Evolutionary conservation across 2,888 invertebrate species (phyloP).

Genomic region (Leptinotarsa tumamoca): DNA sequence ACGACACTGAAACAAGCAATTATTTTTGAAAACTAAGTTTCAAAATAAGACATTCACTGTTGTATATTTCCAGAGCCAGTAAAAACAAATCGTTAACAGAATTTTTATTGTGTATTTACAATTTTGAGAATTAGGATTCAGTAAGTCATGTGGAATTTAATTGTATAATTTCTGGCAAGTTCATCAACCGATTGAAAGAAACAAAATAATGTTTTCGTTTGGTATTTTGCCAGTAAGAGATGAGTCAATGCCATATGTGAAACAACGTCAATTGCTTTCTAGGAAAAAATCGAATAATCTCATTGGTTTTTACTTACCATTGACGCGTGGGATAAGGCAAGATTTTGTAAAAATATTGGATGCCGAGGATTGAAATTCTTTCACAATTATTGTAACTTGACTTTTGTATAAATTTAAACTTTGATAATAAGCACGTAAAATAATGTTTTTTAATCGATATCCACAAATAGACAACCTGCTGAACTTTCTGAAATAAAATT

Average conservation of each 20-base stretch:
- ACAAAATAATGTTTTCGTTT: background rate
- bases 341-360: too few species aligned
- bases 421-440: too few species aligned
- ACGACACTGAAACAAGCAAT: background rate
- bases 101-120: slow-evolving; percentile 18
- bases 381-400: too few species aligned
- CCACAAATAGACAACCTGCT: too few species aligned
- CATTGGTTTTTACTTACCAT: too few species aligned
- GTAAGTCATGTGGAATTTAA: background rate
- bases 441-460: too few species aligned
- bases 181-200: slow-evolving; percentile 3
- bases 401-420: too few species aligned
- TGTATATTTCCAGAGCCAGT: background rate
- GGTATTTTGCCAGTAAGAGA: background rate
- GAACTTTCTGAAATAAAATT: too few species aligned
- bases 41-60: background rate
- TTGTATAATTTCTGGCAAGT: slow-evolving; percentile 8
- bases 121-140: slow-evolving; percentile 7
- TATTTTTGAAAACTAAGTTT: background rate
- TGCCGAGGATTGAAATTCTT: too few species aligned
- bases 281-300: too few species aligned
- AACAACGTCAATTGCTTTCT: background rate
- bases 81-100: background rate
- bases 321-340: too few species aligned
- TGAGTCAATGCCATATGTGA: background rate